Conservation (phyloP, 2,113 vertebrate genomes). For the Tachycineta bicolor region DNA sequence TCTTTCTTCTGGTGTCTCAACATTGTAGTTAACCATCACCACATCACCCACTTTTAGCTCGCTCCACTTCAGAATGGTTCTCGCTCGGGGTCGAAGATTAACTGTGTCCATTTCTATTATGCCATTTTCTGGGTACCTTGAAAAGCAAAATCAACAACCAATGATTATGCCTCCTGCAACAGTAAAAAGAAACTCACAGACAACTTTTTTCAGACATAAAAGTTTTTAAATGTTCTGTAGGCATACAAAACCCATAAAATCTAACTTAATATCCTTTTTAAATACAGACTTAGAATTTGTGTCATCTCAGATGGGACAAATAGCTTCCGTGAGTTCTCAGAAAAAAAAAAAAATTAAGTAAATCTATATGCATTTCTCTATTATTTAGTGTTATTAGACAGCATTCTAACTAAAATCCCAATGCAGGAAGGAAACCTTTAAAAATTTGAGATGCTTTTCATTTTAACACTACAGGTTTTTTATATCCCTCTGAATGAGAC, state of each 20-base stretch:
- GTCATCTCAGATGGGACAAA: not conserved
- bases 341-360: not conserved
- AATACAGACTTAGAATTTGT: not conserved
- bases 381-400: not conserved
- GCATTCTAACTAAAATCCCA: not conserved
- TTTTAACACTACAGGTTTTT: not conserved
- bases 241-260: not conserved
- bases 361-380: not conserved
- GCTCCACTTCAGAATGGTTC: conserved; percentile 87
- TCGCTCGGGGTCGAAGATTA: conserved; percentile 89
- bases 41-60: conserved; percentile 86
- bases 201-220: not conserved
- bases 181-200: not conserved
- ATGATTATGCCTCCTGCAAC: not conserved
- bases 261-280: not conserved
- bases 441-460: not conserved
- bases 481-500: not conserved
- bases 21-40: conserved; percentile 96
- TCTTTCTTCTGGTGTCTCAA: conserved; percentile 92
- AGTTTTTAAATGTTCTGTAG: not conserved
- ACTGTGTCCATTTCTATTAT: conserved; percentile 84
- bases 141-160: conserved; percentile 52
- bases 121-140: conserved; percentile 95
- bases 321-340: fast-evolving
- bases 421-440: not conserved